Percentiles rank a stretch among this genome's conserved stretches.
phyloP scores from a whole-genome alignment of 2,113 vertebrate genomes.

The Choloepus hoffmanni region DNA sequence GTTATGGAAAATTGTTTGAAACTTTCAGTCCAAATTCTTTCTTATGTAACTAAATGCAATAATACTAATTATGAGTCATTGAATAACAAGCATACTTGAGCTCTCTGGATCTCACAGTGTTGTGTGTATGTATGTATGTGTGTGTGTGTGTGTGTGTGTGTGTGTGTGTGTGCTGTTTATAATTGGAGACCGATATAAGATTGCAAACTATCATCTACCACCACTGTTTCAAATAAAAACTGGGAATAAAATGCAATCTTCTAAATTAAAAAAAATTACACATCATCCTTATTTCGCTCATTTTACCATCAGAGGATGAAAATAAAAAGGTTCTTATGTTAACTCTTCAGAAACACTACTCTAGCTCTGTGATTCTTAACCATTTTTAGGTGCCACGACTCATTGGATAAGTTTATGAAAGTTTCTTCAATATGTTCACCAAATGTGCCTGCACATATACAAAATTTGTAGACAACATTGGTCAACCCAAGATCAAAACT shows the following conservation, averaged over 20 bases:
- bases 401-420: not conserved
- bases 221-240: not conserved
- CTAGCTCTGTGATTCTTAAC: not conserved
- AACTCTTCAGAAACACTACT: not conserved
- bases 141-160: too few relatives aligned
- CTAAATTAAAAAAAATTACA: not conserved
- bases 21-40: slow-evolving; percentile 28
- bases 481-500: not conserved
- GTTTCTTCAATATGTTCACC: not conserved
- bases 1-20: not conserved
- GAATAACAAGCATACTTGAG: not conserved
- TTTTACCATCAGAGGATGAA: not conserved
- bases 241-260: not conserved
- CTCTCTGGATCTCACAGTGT: not conserved
- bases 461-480: not conserved
- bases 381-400: not conserved
- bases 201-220: not conserved
- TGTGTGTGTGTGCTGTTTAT: not conserved
- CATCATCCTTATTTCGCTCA: not conserved
- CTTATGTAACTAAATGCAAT: slow-evolving; percentile 38
- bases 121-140: too few relatives aligned
- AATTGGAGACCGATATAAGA: not conserved
- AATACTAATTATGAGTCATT: not conserved
- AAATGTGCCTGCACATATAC: not conserved
- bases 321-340: not conserved